Evolutionary conservation across 2,797 vertebrate genomes (phyloP), one percentile per base, ranked within the genome.

Genomic region (Myotis daubentonii): DNA sequence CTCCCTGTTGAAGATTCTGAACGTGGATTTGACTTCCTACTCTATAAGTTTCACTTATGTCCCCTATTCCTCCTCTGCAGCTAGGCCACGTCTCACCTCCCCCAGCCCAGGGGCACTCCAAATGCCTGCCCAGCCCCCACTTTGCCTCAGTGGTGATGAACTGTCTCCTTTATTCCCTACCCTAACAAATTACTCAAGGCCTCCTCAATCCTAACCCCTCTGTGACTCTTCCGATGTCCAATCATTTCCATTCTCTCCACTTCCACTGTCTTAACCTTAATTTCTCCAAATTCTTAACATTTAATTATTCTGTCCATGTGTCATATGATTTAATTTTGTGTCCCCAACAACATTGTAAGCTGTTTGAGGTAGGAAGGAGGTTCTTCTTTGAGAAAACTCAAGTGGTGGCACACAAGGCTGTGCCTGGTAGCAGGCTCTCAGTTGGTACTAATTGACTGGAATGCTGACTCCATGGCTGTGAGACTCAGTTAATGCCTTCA

Each of bases 101-200:
- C 13, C 3, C 1, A 8, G 5, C 12, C 28, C 5, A 1, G 20
- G 9, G 12, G 9, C 6, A 5, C 6, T 33, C 7, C 20, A 33
- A 36, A 13, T 2, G 3, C n/a, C 57, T 20, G 6, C 3, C 7
- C 20, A 47, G 66, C 6, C 11, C 0, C n/a, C 20, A 4, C 17
- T 74, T 33, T 33, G 16, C 19, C 20, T 41, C 44, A 17, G 0
- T 71, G 11, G 51, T 53, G 6, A 16, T 38, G 19, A 68, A 4
- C 47, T 60, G 70, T 47, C 3, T 90, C 19, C n/a, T 92, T 38
- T 33, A 23, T 81, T 62, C 6, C 41, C 36, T 57, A 22, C 38
- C 25, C 51, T 72, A 55, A 33, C 8, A 70, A n/a, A 11, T 8
- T 23, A 33, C 57, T 49, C 33, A 80, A 72, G 30, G 6, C 13